Conservation (phyloP, 2,888 invertebrate genomes). For the Mimachlamys varia region DNA sequence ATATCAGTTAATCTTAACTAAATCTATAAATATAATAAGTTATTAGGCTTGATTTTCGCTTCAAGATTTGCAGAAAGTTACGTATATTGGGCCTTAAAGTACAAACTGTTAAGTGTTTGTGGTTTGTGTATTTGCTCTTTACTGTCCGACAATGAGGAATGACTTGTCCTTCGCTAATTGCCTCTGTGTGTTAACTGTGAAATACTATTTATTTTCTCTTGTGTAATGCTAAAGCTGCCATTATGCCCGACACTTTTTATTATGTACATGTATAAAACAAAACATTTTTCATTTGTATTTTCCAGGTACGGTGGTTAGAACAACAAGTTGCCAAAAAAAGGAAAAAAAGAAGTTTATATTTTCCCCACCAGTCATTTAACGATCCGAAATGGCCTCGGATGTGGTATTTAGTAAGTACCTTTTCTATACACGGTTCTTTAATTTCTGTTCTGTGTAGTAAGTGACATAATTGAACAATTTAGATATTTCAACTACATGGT, state of each 20-base stretch:
- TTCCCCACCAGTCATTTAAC: slow-evolving; percentile 83
- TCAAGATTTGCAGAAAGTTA: too few relatives aligned
- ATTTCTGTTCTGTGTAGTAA: too few relatives aligned
- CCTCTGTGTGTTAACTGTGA: not conserved
- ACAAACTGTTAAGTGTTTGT: not conserved
- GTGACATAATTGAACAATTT: too few relatives aligned
- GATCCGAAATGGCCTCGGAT: slow-evolving; percentile 97
- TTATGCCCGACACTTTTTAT: not conserved
- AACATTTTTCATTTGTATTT: slow-evolving; percentile 53
- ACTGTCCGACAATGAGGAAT: not conserved
- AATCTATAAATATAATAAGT: too few relatives aligned
- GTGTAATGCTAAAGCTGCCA: not conserved
- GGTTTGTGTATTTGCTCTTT: not conserved
- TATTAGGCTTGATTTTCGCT: too few relatives aligned
- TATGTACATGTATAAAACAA: not conserved
- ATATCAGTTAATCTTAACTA: too few relatives aligned
- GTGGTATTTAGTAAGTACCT: slow-evolving; percentile 96
- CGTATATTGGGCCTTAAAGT: too few relatives aligned
- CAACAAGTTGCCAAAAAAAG: slow-evolving; percentile 92
- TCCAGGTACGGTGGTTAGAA: slow-evolving; percentile 87
- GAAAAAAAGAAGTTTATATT: slow-evolving; percentile 84
- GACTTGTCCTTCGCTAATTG: not conserved
- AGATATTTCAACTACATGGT: too few relatives aligned
- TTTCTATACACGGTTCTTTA: not conserved
- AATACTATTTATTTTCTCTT: not conserved